Conservation (phyloP, 2,113 vertebrate species). For the Helogale parvula region DNA sequence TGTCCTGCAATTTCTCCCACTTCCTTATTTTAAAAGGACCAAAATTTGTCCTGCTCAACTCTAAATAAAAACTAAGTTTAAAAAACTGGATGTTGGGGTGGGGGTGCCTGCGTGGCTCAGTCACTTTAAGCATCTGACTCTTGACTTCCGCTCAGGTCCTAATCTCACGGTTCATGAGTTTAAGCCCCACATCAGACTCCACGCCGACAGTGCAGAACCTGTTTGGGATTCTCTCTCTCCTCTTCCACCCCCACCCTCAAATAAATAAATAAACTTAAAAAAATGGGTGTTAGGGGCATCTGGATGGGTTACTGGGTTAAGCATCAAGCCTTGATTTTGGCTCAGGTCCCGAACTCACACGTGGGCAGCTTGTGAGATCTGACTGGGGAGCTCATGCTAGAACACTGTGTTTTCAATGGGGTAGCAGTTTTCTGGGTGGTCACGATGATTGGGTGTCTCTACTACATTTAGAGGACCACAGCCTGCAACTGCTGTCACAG, state of each 20-base stretch:
- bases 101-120: too few relatives aligned
- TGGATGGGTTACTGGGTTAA: too few relatives aligned
- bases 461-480: neutral
- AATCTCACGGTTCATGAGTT: too few relatives aligned
- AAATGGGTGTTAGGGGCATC: too few relatives aligned
- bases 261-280: too few relatives aligned
- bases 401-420: neutral
- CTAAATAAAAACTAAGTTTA: neutral
- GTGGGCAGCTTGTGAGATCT: neutral
- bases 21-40: neutral
- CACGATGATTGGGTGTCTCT: neutral
- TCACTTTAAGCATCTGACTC: too few relatives aligned
- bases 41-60: neutral
- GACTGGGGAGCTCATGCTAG: neutral
- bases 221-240: too few relatives aligned
- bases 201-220: too few relatives aligned
- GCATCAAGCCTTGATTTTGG: too few relatives aligned
- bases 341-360: neutral
- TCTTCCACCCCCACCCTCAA: too few relatives aligned
- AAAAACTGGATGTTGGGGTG: neutral
- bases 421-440: neutral
- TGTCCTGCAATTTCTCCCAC: neutral
- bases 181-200: too few relatives aligned
- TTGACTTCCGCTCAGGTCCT: too few relatives aligned
- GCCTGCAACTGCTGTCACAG: neutral